Evolutionary conservation across 2,113 vertebrate genomes (phyloP).

Genomic region (Lucifuga dentata): DNA sequence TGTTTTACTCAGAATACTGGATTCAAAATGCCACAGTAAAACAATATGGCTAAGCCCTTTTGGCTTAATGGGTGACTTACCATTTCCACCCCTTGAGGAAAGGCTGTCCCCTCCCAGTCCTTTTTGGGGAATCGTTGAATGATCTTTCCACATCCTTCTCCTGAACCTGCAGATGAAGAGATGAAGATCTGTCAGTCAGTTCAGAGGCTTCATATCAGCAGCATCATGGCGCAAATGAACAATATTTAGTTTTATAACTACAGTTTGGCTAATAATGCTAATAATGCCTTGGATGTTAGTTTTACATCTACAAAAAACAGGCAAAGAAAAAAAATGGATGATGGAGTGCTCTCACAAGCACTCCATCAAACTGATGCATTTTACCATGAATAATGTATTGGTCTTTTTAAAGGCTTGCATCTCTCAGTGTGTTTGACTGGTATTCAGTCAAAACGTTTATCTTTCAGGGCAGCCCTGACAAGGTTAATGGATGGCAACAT

Average conservation of each 20-base stretch:
- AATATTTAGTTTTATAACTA: not conserved
- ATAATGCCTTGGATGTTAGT: too few relatives aligned
- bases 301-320: not conserved
- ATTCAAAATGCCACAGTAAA: not conserved
- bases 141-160: slow-evolving; percentile 95
- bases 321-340: too few relatives aligned
- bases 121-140: slow-evolving; percentile 97
- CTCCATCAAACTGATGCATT: too few relatives aligned
- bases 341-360: too few relatives aligned
- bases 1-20: too few relatives aligned
- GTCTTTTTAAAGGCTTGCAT: too few relatives aligned
- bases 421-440: too few relatives aligned
- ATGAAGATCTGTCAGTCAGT: slow-evolving; percentile 21
- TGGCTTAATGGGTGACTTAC: slow-evolving; percentile 80
- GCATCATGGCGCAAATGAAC: not conserved
- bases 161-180: slow-evolving; percentile 83
- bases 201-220: not conserved
- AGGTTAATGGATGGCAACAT: not conserved
- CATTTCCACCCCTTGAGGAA: slow-evolving; percentile 98
- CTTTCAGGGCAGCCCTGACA: not conserved
- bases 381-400: too few relatives aligned
- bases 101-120: slow-evolving; percentile 97
- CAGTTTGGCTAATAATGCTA: too few relatives aligned
- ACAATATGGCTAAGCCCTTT: not conserved
- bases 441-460: not conserved